phyloP scores from a whole-genome alignment of 2,888 invertebrate genomes.

The Dinocampus coccinellae region DNA sequence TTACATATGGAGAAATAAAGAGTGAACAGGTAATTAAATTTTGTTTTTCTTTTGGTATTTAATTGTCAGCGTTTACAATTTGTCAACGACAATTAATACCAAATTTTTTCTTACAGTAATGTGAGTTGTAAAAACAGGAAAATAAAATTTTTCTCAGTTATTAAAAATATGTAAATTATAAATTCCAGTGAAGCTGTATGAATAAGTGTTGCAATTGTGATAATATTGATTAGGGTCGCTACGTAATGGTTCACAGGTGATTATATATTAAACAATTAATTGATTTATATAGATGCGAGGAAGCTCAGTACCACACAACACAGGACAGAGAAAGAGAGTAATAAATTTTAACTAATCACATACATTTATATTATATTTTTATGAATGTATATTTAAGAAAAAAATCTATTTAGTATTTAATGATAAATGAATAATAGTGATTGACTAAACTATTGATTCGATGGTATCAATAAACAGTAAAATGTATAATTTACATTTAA shows the following conservation, averaged over 20 bases:
- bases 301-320: constrained; percentile 57
- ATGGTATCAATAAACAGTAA: constrained; percentile 11
- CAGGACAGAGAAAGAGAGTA: constrained; percentile 43
- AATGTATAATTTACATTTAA: constrained; percentile 23
- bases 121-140: neutral
- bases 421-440: neutral
- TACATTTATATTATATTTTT: constrained; percentile 19
- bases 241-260: constrained; percentile 68
- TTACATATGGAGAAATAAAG: constrained; percentile 3
- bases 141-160: neutral
- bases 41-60: neutral
- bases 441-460: neutral
- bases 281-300: constrained; percentile 51
- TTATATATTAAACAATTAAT: constrained; percentile 49
- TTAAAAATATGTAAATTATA: neutral
- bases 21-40: neutral
- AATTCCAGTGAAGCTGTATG: neutral
- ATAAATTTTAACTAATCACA: constrained; percentile 8
- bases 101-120: neutral
- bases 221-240: constrained; percentile 55
- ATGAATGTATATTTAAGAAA: constrained; percentile 7
- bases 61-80: neutral
- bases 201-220: constrained; percentile 25
- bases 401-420: neutral
- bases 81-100: neutral